Evolutionary conservation across 2,888 invertebrate species (phyloP), one percentile per base, ranked within the genome.

Genomic region (Diachrysia chrysitis): DNA sequence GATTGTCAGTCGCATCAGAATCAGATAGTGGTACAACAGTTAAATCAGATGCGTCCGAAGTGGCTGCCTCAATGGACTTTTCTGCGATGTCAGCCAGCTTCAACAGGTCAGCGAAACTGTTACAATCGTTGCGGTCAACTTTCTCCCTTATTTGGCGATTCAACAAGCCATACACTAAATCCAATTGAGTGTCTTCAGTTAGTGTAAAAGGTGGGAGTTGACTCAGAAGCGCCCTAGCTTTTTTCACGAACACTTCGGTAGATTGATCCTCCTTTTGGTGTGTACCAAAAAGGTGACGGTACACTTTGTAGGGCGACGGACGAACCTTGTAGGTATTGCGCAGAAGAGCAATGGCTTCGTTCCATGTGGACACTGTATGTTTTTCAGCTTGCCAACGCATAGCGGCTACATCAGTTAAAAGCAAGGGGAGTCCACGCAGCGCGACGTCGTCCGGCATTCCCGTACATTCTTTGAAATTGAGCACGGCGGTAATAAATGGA

Each of bases 121-220:
- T 2, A 60, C 51, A 69, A 25, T 69, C 59, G 16, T 60, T 59
- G 12, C 70, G 64, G 21, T 53, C 57, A 4, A 71, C 19, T 17
- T 57, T 60, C 14, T 46, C 57, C 2, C 57, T 51, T 25, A 71
- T 64, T 7, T 64, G 64, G 25, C 25, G 51, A 57, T 37, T 21
- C 35, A 71, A 55, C 25, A 71, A 21, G 7, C 56, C 16, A 16
- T 57, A 71, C n/a, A 64, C 57, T 12, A 69, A 16, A 69, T 71
- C 70, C 10, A 71, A 19, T 56, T 71, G 51, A 2, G 70, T 60
- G 7, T 69, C 69, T 19, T 60, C 25, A 17, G 64, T 69, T 0
- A 70, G 32, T 7, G 63, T 70, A 21, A 59, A 56, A n/a, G 16
- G 12, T 16, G 70, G 69, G 37, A 70, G 19, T 25, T 59, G 56